A percentile compares a stretch with the other conserved stretches of the same genome.
Conservation (phyloP, 1,140 invertebrate species). For the Rhopalosiphum maidis region DNA sequence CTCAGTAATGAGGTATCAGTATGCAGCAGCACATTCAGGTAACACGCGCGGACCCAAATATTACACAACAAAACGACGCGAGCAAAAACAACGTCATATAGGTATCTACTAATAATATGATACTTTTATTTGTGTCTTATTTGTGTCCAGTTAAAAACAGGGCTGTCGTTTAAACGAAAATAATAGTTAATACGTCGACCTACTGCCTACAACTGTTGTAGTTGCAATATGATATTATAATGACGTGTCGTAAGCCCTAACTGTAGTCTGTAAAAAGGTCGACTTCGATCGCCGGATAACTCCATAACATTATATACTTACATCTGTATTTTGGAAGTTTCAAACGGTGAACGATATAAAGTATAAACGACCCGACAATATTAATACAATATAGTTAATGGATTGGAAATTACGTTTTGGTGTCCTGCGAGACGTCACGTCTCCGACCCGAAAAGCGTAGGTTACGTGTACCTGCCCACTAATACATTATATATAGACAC, state of each 20-base stretch:
- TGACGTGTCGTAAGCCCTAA: not conserved
- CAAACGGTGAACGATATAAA: not conserved
- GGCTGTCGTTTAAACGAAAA: not conserved
- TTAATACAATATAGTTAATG: constrained; percentile 19
- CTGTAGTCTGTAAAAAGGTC: not conserved
- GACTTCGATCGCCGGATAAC: not conserved
- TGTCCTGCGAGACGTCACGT: not conserved
- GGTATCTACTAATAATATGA: not conserved
- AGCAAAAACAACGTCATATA: not conserved
- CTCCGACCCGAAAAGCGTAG: not conserved
- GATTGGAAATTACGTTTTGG: not conserved
- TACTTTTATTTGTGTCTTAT: not conserved
- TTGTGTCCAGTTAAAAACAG: not conserved
- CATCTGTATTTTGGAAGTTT: not conserved
- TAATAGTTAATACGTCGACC: not conserved
- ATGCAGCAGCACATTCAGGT: not conserved
- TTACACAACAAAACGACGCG: not conserved
- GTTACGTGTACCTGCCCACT: not conserved
- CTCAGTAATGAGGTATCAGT: not conserved
- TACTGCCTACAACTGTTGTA: not conserved
- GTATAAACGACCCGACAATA: not conserved
- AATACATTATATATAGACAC: not conserved
- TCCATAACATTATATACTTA: not conserved
- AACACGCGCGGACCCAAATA: not conserved
- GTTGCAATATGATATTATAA: not conserved